Conservation (phyloP, 2,797 vertebrate genomes). For the Microtus agrestis region DNA sequence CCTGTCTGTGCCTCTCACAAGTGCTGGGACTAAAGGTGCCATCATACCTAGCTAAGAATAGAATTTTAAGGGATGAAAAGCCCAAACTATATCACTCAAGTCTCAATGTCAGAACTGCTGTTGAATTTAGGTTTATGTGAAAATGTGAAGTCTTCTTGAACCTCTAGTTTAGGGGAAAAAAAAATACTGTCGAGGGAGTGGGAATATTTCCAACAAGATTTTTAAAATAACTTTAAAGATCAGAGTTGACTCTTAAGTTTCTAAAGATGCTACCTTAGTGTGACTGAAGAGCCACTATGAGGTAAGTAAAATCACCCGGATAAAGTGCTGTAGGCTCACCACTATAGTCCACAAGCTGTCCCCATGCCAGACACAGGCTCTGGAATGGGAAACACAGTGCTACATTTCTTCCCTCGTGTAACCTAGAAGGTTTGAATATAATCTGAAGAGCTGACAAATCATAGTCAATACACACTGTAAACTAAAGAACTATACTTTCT, state of each 20-base stretch:
- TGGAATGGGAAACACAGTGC: conserved; percentile 3
- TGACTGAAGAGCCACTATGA: conserved; percentile 26
- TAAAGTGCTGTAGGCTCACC: not conserved
- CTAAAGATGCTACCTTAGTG: conserved; percentile 32
- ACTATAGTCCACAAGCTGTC: not conserved
- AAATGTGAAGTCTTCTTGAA: conserved; percentile 67
- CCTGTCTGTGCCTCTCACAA: not conserved
- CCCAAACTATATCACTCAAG: conserved; percentile 17
- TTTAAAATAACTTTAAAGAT: conserved; percentile 54
- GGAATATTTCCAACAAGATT: conserved; percentile 13
- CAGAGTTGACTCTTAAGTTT: conserved; percentile 10
- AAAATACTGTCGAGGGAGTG: not conserved
- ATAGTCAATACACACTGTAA: conserved; percentile 48
- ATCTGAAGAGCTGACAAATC: conserved; percentile 44
- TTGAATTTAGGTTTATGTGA: conserved; percentile 65
- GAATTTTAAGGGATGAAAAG: conserved; percentile 57
- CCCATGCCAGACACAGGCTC: not conserved
- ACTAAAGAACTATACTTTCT: conserved; percentile 50
- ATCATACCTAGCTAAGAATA: not conserved
- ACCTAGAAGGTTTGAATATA: conserved; percentile 17
- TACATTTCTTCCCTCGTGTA: not conserved
- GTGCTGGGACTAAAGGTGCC: not conserved
- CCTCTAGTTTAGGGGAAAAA: not conserved
- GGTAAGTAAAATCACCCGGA: not conserved
- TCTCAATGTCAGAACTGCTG: conserved; percentile 63